Percentiles rank a stretch among this genome's conserved stretches.
These are phyloP conservation scores for Melospiza melodia DNA, from an alignment of 2,113 vertebrate genomes.

Conservation along the genomic window DNA sequence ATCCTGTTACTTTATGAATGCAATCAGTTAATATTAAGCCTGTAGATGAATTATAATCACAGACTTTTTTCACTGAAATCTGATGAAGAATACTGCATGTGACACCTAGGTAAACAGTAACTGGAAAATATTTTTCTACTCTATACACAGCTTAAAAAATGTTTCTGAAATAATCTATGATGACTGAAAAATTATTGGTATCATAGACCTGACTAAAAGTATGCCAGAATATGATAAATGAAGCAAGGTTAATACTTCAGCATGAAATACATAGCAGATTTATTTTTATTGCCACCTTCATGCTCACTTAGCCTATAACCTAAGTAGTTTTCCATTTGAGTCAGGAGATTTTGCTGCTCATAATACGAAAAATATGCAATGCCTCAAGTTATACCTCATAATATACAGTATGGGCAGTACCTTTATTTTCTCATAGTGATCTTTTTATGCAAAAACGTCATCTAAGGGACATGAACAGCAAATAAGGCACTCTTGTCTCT, in stretches of 20 bases:
- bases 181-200: background rate
- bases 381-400: background rate
- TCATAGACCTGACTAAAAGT: background rate
- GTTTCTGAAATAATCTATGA: background rate
- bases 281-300: constrained; percentile 16
- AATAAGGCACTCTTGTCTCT: background rate
- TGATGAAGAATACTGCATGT: background rate
- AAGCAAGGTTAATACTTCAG: background rate
- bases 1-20: constrained; percentile 31
- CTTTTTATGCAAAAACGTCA: background rate
- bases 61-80: background rate
- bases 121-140: background rate
- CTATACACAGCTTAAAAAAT: background rate
- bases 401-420: background rate
- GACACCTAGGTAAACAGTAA: background rate
- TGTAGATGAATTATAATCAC: background rate
- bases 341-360: background rate
- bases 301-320: background rate
- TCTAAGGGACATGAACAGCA: background rate
- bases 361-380: background rate
- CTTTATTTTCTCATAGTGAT: background rate
- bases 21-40: constrained; percentile 9
- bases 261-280: background rate
- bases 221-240: background rate
- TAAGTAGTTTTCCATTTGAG: background rate